Percentiles rank a stretch among this genome's conserved stretches.
Conservation (phyloP, 1,140 invertebrate species). For the Bombus sylvicola region DNA sequence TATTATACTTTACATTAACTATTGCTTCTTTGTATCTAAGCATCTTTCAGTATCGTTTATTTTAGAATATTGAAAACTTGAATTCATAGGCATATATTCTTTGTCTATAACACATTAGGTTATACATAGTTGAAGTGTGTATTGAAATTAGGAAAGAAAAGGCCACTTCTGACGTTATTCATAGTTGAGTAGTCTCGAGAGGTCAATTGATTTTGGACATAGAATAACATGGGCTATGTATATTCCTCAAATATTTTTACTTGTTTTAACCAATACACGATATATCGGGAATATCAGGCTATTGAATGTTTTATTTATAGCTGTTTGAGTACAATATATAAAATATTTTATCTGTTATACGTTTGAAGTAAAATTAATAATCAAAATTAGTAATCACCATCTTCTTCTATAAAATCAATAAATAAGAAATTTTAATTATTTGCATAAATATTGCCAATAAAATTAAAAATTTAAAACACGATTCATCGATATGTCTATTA, state of each 20-base stretch:
- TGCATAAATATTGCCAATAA: too few species aligned
- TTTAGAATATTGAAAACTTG: not conserved
- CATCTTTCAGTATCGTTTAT: not conserved
- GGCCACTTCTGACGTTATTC: conserved; percentile 9
- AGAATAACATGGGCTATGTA: not conserved
- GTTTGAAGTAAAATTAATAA: not conserved
- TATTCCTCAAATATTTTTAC: not conserved
- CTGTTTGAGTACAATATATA: not conserved
- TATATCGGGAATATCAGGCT: not conserved
- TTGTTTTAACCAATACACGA: not conserved
- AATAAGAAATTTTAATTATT: too few species aligned
- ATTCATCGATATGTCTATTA: too few species aligned
- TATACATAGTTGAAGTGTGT: conserved; percentile 6
- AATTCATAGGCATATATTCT: not conserved
- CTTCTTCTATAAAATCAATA: too few species aligned
- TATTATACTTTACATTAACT: not conserved
- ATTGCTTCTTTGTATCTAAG: not conserved
- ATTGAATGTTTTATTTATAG: not conserved
- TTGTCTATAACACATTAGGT: not conserved
- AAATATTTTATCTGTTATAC: not conserved
- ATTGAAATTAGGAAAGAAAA: conserved; percentile 9
- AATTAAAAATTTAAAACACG: too few species aligned
- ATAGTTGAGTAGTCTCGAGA: not conserved
- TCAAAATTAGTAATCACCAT: too few species aligned
- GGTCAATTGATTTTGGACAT: conserved; percentile 7